Evolutionary conservation across 2,797 vertebrate genomes (phyloP).

Genomic region (Anguilla marmorata): DNA sequence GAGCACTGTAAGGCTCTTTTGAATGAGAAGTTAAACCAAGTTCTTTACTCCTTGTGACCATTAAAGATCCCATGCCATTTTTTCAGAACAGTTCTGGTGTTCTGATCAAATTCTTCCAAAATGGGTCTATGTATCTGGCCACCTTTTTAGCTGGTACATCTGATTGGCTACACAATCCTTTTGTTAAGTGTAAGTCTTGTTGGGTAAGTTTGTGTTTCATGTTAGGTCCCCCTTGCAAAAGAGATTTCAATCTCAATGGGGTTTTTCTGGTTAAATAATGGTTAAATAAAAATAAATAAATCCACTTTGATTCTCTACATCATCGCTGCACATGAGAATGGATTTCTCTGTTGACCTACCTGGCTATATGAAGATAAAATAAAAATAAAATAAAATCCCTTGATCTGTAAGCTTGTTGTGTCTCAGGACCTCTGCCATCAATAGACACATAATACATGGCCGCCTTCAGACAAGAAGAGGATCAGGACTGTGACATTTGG

Average conservation of each 20-base stretch:
- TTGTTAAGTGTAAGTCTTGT: no score
- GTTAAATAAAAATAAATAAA: neutral
- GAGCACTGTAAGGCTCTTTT: neutral
- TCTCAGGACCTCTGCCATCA: neutral
- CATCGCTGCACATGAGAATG: neutral
- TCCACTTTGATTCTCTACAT: neutral
- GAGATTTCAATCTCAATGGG: no score
- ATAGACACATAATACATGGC: neutral
- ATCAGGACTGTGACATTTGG: neutral
- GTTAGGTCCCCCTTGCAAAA: no score
- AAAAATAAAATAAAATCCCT: neutral
- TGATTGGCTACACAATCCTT: neutral
- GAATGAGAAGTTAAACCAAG: neutral
- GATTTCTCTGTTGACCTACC: neutral
- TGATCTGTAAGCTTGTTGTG: neutral
- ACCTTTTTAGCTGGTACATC: neutral
- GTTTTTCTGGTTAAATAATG: no score
- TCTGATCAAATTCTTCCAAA: neutral
- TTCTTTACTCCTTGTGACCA: neutral
- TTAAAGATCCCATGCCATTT: no score
- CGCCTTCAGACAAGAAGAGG: neutral
- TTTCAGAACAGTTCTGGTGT: neutral
- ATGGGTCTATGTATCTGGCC: neutral
- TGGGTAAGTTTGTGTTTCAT: no score
- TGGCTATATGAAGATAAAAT: neutral